A percentile compares a stretch with the other conserved stretches of the same genome.
phyloP scores from a whole-genome alignment of 2,888 invertebrate genomes.

The Fabriciana adippe region DNA sequence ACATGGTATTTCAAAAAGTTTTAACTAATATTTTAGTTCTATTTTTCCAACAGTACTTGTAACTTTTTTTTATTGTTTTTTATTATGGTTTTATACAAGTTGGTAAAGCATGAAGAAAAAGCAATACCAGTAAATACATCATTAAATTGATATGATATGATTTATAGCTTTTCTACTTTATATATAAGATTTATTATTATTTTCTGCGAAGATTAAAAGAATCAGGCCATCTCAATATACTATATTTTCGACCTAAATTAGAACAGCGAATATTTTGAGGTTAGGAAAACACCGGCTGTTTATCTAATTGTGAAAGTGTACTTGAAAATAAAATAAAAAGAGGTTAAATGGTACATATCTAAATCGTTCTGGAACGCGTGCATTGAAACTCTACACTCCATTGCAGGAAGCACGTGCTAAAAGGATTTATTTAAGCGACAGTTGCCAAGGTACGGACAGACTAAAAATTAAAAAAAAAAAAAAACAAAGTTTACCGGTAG shows the following conservation, averaged over 20 bases:
- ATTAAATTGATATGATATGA: neutral
- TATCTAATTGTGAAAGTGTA: conserved; percentile 49
- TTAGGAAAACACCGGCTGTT: conserved; percentile 60
- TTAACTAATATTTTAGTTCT: too few species aligned
- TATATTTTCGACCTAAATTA: conserved; percentile 20
- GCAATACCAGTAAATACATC: neutral
- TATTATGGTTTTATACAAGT: too few species aligned
- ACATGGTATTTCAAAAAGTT: too few species aligned
- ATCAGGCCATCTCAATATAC: conserved; percentile 27
- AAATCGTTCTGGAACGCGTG: conserved; percentile 65
- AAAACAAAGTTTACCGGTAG: conserved; percentile 65
- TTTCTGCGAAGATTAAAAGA: conserved; percentile 21
- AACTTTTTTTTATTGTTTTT: too few species aligned
- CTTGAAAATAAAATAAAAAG: conserved; percentile 48
- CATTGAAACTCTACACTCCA: conserved; percentile 75
- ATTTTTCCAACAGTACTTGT: too few species aligned
- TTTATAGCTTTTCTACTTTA: neutral
- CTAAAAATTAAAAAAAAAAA: conserved; percentile 48
- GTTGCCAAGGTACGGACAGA: conserved; percentile 44
- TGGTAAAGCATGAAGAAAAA: too few species aligned
- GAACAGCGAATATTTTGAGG: conserved; percentile 52
- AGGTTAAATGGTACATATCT: conserved; percentile 56
- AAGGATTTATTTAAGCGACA: conserved; percentile 48
- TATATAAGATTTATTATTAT: conserved; percentile 5
- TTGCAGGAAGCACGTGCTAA: conserved; percentile 67